phyloP scores from a whole-genome alignment of 2,113 vertebrate species.

The Menura novaehollandiae region DNA sequence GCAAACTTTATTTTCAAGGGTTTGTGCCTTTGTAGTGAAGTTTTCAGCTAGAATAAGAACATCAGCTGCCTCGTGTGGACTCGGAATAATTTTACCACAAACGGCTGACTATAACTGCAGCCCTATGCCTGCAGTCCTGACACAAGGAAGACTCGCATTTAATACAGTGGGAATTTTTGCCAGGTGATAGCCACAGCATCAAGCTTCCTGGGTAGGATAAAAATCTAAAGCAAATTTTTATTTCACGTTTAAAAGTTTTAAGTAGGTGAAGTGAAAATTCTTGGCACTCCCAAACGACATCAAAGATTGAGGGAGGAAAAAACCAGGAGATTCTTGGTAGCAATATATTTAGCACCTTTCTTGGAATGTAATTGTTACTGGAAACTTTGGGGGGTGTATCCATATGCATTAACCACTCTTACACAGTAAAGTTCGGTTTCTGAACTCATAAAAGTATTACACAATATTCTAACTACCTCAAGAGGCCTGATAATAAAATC shows the following conservation, averaged over 20 bases:
- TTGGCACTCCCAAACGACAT: conserved; percentile 34
- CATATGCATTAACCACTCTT: conserved; percentile 18
- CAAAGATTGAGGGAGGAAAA: conserved; percentile 52
- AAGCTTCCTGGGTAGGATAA: conserved; percentile 33
- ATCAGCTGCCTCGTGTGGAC: not conserved
- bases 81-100: not conserved
- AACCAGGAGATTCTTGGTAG: conserved; percentile 49
- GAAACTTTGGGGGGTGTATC: conserved; percentile 52
- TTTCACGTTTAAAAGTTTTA: conserved; percentile 48
- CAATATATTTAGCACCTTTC: conserved; percentile 62
- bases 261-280: conserved; percentile 36
- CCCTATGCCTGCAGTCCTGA: not conserved
- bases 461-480: conserved; percentile 39
- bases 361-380: conserved; percentile 64
- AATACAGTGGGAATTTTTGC: not conserved
- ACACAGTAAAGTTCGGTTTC: conserved; percentile 21
- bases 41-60: conserved; percentile 2
- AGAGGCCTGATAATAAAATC: conserved; percentile 37
- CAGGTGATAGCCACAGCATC: conserved; percentile 23
- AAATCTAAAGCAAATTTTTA: conserved; percentile 38
- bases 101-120: not conserved
- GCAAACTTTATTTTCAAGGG: not conserved
- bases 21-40: not conserved
- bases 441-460: conserved; percentile 43
- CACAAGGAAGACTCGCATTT: not conserved